Conservation (phyloP, 92 coral and sea anemone species). For the Phymanthus crucifer region DNA sequence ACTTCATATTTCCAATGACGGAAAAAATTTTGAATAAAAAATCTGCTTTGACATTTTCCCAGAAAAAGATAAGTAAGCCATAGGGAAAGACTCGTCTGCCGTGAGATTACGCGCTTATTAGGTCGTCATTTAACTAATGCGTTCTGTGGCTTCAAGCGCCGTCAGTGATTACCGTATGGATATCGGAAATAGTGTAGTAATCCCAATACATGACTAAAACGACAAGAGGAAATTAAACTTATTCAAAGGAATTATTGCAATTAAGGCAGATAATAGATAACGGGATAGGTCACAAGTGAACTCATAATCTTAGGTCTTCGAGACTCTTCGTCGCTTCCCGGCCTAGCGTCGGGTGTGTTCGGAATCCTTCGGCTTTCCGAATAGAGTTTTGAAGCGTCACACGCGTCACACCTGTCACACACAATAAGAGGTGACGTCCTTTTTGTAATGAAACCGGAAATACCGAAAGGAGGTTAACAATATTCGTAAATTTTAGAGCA, state of each 20-base stretch:
- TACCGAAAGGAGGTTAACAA: background rate
- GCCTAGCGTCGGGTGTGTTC: constrained; percentile 32
- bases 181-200: too few relatives aligned
- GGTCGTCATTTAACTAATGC: too few relatives aligned
- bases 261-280: background rate
- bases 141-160: too few relatives aligned
- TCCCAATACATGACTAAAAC: background rate
- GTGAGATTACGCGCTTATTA: too few relatives aligned
- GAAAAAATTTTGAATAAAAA: too few relatives aligned
- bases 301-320: background rate
- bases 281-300: background rate
- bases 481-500: background rate
- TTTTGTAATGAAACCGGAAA: constrained; percentile 4
- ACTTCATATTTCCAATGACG: too few relatives aligned
- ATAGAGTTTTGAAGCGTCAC: constrained; percentile 2
- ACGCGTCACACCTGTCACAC: too few relatives aligned
- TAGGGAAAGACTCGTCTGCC: too few relatives aligned
- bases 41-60: too few relatives aligned
- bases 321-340: constrained; percentile 27
- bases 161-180: too few relatives aligned
- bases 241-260: background rate
- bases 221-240: background rate
- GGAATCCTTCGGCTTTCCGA: constrained; percentile 25
- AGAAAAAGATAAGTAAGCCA: too few relatives aligned
- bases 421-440: constrained; percentile 12